phyloP scores from a whole-genome alignment of 2,113 vertebrate genomes.

The Ammodytes dubius region DNA sequence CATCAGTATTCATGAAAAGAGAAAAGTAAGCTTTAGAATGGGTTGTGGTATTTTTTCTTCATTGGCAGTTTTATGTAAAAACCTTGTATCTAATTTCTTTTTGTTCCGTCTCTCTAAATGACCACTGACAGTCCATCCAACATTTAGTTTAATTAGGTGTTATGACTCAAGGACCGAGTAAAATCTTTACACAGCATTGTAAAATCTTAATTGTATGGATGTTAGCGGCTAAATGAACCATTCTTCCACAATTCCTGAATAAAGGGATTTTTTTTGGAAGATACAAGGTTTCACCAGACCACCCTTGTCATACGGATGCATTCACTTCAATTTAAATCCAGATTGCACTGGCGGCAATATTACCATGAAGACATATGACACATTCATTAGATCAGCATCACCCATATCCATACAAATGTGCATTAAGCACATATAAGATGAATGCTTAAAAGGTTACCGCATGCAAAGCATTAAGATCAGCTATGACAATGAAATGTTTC shows the following conservation, averaged over 20 bases:
- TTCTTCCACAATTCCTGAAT: background rate
- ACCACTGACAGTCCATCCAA: conserved; percentile 27
- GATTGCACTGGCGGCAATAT: conserved; percentile 10
- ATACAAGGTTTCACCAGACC: conserved; percentile 18
- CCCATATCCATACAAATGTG: conserved; percentile 24
- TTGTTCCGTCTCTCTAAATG: conserved; percentile 41
- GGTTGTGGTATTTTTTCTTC: conserved; percentile 51
- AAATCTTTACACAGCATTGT: conserved; percentile 21
- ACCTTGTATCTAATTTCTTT: conserved; percentile 55
- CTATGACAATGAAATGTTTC: conserved; percentile 12
- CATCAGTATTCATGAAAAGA: conserved; percentile 83
- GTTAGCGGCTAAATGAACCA: background rate
- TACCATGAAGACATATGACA: conserved; percentile 14
- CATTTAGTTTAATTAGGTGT: conserved; percentile 37
- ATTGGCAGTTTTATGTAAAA: conserved; percentile 67
- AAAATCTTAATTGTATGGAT: conserved; percentile 1
- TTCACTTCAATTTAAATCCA: conserved; percentile 15
- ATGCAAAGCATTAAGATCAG: conserved; percentile 39
- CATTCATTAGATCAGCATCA: conserved; percentile 32
- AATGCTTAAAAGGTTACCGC: conserved; percentile 42
- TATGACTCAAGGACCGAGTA: conserved; percentile 11
- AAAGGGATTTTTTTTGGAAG: background rate
- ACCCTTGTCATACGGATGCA: background rate
- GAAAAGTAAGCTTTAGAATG: conserved; percentile 71
- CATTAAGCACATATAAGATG: conserved; percentile 33